phyloP scores from a whole-genome alignment of 2,113 vertebrate genomes.

The Urocitellus parryii region DNA sequence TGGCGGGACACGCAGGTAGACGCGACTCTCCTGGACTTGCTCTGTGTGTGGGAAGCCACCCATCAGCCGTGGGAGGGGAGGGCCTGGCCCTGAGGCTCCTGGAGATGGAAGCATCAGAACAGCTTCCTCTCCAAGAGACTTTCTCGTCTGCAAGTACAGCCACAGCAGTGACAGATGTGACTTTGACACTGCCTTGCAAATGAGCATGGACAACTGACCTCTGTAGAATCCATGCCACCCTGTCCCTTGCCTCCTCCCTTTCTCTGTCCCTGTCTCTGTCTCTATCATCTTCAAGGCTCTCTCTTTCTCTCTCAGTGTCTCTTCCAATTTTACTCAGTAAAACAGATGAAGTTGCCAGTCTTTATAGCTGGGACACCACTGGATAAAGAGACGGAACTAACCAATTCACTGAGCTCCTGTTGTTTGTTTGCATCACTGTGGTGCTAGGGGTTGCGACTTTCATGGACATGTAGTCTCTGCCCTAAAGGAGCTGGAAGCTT shows the following conservation, averaged over 20 bases:
- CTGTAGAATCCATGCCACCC: too few relatives aligned
- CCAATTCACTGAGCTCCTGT: background rate
- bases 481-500: background rate
- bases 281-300: background rate
- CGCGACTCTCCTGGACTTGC: background rate
- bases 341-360: background rate
- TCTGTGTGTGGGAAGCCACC: background rate
- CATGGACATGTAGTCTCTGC: background rate
- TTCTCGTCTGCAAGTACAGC: background rate
- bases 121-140: background rate
- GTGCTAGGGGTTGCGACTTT: fast-evolving
- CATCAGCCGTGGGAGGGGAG: fast-evolving
- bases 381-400: background rate
- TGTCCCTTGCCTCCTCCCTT: too few relatives aligned
- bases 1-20: conserved; percentile 97
- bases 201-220: fast-evolving
- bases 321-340: background rate
- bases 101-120: fast-evolving
- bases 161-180: fast-evolving
- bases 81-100: fast-evolving
- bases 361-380: background rate
- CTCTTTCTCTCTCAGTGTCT: background rate
- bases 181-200: background rate
- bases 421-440: fast-evolving
- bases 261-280: background rate